Conservation (phyloP, 92 coral and sea anemone species). For the Epizoanthus scotinus region DNA sequence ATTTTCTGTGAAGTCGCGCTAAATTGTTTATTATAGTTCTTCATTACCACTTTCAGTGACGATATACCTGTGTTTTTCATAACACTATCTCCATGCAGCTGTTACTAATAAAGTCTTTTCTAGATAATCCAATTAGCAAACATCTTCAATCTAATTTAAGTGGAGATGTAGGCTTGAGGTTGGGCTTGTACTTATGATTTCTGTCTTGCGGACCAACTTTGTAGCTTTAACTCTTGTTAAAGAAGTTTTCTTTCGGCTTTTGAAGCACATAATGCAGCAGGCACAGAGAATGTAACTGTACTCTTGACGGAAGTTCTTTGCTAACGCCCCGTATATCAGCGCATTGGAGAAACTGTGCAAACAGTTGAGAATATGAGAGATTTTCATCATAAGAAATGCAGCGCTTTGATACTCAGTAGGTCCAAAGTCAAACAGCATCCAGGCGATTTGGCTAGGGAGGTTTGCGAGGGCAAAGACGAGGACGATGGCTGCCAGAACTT, state of each 20-base stretch:
- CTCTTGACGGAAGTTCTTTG: constrained; percentile 30
- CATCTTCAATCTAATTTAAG: not conserved
- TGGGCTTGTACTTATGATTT: not conserved
- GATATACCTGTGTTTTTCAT: no score
- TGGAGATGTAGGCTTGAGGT: not conserved
- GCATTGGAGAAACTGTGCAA: constrained; percentile 38
- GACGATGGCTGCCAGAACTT: constrained; percentile 27
- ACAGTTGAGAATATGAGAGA: constrained; percentile 22
- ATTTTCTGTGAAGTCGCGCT: no score
- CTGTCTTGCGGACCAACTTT: not conserved
- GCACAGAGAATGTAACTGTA: constrained; percentile 23
- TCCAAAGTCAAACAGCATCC: constrained; percentile 18
- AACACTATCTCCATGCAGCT: no score
- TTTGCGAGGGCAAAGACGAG: constrained; percentile 23
- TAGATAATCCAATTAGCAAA: not conserved
- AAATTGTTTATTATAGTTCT: no score
- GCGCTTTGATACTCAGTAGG: not conserved
- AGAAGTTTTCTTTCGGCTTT: not conserved
- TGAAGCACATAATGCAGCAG: not conserved
- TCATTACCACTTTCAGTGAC: no score
- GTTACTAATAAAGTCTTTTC: no score
- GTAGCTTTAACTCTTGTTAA: not conserved
- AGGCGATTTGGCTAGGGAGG: constrained; percentile 34
- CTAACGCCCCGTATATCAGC: constrained; percentile 33
- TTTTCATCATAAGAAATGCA: constrained; percentile 28